Base-by-base conservation (phyloP, 2,888 invertebrate genomes). In the Xestia rhomboidea region DNA sequence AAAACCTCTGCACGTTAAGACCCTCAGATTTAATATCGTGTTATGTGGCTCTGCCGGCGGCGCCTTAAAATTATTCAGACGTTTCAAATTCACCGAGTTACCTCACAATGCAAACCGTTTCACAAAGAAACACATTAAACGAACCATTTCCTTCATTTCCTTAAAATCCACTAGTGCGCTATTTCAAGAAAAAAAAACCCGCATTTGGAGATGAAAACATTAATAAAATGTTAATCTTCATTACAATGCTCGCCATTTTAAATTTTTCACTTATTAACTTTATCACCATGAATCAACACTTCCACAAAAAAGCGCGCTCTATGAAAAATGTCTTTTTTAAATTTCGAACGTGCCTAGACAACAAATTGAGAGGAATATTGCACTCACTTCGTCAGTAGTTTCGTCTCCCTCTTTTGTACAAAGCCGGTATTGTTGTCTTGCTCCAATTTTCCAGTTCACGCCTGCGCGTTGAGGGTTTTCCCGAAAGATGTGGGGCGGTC, bases 341-440 rank as follows among this genome's bases (percentile, higher is more conserved):
- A 92, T 92, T 93, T 92, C 91, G 91, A 86, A 95, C 95, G 95
- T 95, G 95, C 91, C 93, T 92, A 91, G 94, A 93, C 89, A 93
- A 93, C 92, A 93, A 94, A 94, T 95, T 92, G 91, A 93, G 91
- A 91, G 89, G 91, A 94, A 95, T 94, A 93, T 93, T 94, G 94
- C 93, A 94, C 90, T 94, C 90, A 89, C 89, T 92, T 92, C 87
- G 82, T 84, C 83, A 85, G 69, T 90, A 74, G 80, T 76, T 72
- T 82, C 44, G 74, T 95, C 94, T 90, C 91, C 82, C 77, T 95
- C 91, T 74, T 77, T 71, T 88, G 60, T 88, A 88, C 86, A 87
- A 62, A 44, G 49, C 77, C 75, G 74, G 76, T 91, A 79, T 88
- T 81, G 80, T 88, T 79, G 64, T 94, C 93, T 90, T 92, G n/a